Conservation (phyloP, 2,888 invertebrate species). For the Ectropis crepuscularia region DNA sequence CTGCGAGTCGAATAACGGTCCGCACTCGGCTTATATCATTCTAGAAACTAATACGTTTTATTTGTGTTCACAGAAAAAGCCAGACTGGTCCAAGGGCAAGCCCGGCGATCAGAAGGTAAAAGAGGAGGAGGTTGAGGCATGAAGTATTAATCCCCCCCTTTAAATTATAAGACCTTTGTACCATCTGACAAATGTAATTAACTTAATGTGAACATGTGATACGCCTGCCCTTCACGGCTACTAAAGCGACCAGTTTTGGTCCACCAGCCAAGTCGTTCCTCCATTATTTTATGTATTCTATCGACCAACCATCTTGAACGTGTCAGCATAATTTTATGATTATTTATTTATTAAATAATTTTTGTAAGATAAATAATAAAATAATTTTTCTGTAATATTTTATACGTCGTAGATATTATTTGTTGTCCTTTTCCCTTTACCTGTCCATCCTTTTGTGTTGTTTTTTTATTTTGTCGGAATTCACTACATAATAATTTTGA, state of each 20-base stretch:
- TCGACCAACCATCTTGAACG: conserved; percentile 62
- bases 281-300: conserved; percentile 63
- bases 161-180: conserved; percentile 71
- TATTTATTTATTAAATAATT: conserved; percentile 78
- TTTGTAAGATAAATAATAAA: conserved; percentile 82
- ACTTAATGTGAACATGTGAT: conserved; percentile 67
- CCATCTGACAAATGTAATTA: conserved; percentile 67
- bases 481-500: conserved; percentile 3
- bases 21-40: conserved; percentile 37
- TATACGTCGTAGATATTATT: conserved; percentile 64
- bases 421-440: conserved; percentile 43
- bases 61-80: conserved; percentile 92
- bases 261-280: conserved; percentile 54
- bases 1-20: conserved; percentile 44
- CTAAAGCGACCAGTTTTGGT: conserved; percentile 34
- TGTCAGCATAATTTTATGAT: conserved; percentile 68
- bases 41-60: conserved; percentile 21
- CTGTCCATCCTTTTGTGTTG: conserved; percentile 12
- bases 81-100: conserved; percentile 97
- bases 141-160: conserved; percentile 76
- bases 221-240: conserved; percentile 49
- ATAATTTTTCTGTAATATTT: conserved; percentile 80
- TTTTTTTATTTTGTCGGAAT: conserved; percentile 3
- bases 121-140: conserved; percentile 93
- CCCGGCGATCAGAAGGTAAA: conserved; percentile 95